phyloP scores from a whole-genome alignment of 2,113 vertebrate species.

The Podiceps cristatus region DNA sequence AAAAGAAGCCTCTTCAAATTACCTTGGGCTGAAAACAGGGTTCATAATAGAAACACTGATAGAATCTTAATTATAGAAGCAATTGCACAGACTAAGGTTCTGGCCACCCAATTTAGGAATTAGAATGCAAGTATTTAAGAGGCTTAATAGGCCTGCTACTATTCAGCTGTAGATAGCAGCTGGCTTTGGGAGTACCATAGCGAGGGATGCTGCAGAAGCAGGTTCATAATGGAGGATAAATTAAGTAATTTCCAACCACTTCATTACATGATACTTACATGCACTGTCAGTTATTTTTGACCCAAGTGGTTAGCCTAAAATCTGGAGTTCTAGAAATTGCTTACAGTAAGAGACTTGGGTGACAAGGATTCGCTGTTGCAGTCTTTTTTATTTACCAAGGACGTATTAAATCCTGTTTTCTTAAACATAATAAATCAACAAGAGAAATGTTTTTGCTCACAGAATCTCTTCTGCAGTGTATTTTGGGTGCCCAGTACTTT shows the following conservation, averaged over 20 bases:
- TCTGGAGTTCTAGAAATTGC: neutral
- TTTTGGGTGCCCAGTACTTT: neutral
- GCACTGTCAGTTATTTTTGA: conserved; percentile 4
- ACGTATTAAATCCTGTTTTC: neutral
- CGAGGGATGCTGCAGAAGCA: neutral
- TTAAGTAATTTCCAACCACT: conserved; percentile 52
- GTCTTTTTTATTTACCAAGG: neutral
- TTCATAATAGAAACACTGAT: conserved; percentile 29
- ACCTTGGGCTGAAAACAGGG: neutral
- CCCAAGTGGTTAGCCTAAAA: neutral
- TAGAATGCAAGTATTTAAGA: conserved; percentile 59
- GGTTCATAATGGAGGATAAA: conserved; percentile 35
- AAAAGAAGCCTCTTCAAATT: neutral
- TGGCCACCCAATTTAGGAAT: conserved; percentile 44
- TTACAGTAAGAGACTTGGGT: neutral
- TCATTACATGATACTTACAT: conserved; percentile 2
- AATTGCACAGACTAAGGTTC: conserved; percentile 31
- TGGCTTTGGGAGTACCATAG: conserved; percentile 28
- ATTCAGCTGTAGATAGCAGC: conserved; percentile 58
- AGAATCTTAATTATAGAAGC: conserved; percentile 59
- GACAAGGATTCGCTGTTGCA: neutral
- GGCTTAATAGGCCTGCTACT: conserved; percentile 49
- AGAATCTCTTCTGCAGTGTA: neutral
- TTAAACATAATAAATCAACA: neutral
- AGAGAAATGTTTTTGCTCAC: neutral